Base-by-base conservation (phyloP, 2,797 vertebrate genomes). In the Otolemur crassicaudatus region DNA sequence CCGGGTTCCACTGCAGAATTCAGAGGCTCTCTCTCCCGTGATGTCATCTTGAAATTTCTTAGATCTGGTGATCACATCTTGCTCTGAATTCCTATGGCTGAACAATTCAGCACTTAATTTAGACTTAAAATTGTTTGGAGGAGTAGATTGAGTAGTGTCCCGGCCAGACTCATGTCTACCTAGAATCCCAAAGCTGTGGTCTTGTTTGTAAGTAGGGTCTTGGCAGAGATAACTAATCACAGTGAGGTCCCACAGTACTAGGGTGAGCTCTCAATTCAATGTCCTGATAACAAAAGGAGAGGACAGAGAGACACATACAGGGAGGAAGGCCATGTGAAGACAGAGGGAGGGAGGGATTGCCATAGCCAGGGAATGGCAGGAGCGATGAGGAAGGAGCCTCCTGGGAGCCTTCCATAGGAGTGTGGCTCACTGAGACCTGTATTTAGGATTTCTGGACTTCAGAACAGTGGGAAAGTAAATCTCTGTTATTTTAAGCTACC, bases 71-170 rank as follows among this genome's bases (percentile, higher is more conserved):
- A 85, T 40, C 25, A 13, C 43, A 43, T 58, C 25, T 92, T 95
- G 31, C 43, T 90, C 70, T 89, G 69, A 63, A 87, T 93, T 87
- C 8, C 40, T 43, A 3, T 72, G 53, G 20, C 34, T 17, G 53
- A 77, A 75, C n/a, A 80, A 76, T 69, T 67, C 43, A 61, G 37
- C 76, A 34, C 3, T 43, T 58, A 65, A 80, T 76, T 85, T 95
- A 94, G 60, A 81, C 23, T 72, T 81, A 91, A 85, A 86, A 87
- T 92, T 46, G 37, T 60, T 37, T 84, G 49, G 29, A 53, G 29
- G 20, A 70, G 11, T 27, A 84, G 73, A 2, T 58, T 49, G 63
- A 83, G 10, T 14, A 22, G 31, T 34, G 22, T 75, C 14, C 7
- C 25, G 8, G 5, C n/a, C 34, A 65, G 60, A 87, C 16, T 43